Conservation (phyloP, 2,113 vertebrate genomes). For the Leucosticte australis region DNA sequence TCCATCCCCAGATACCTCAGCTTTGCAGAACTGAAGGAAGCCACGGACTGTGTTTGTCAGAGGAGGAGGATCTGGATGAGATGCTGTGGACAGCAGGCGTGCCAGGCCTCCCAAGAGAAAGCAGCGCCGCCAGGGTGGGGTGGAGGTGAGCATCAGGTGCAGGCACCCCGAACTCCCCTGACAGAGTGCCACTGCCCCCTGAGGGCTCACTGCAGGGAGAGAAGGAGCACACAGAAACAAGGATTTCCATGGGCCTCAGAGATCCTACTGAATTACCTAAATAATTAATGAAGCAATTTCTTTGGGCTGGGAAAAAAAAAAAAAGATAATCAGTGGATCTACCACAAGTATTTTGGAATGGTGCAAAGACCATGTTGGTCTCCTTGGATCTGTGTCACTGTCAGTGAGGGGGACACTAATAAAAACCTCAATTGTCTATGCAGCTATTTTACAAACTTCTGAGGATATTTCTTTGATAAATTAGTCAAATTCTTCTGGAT, state of each 20-base stretch:
- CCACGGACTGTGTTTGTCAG: background rate
- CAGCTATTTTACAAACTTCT: background rate
- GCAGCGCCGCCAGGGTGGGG: background rate
- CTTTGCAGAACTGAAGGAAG: background rate
- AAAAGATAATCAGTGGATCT: background rate
- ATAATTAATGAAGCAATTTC: background rate
- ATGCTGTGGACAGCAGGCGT: background rate
- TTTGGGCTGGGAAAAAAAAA: background rate
- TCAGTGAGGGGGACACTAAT: background rate
- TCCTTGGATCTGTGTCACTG: background rate
- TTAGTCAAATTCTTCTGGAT: background rate
- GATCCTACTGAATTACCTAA: background rate
- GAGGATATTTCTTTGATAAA: background rate
- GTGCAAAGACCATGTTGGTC: background rate
- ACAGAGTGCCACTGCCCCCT: background rate
- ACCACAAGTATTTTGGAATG: background rate
- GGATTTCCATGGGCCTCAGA: accelerated
- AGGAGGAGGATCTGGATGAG: background rate
- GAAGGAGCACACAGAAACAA: background rate
- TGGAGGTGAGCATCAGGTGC: background rate
- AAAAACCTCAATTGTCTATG: background rate
- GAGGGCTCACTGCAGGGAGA: background rate
- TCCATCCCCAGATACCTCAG: background rate
- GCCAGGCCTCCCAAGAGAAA: background rate
- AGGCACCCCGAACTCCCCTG: background rate